Evolutionary conservation across 2,113 vertebrate species (phyloP), one percentile per base, ranked within the genome.

Genomic region (Pachypanchax playfairii): DNA sequence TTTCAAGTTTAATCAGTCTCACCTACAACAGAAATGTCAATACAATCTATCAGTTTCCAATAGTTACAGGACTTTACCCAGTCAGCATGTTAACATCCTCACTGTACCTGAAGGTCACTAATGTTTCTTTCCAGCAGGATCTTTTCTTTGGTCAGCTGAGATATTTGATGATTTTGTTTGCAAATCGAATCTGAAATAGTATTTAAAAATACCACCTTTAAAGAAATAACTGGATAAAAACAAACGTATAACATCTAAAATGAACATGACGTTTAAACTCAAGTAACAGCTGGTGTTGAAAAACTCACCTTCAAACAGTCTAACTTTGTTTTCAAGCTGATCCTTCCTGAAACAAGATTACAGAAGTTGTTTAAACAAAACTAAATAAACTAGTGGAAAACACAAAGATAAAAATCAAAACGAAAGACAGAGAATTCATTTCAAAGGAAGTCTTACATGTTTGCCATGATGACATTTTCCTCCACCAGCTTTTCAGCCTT

Each of bases 261-360:
- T 14, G 9, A 54, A 42, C 25, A 46, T 11, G 3, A 39, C 11
- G 22, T 2, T 52, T 36, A 1, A 48, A 6, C 4, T 18, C 21
- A 29, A 29, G 3, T 10, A 1, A 0, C 7, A n/a, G n/a, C n/a
- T n/a, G n/a, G n/a, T n/a, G n/a, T n/a, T 59, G 31, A 7, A 70
- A 25, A 65, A 74, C 82, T 84, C 86, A 98, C 97, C 95, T 94
- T 99, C 93, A 22, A 96, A 88, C 58, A 88, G 90, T 74, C 89
- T 89, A 47, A 96, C 91, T 84, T 95, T 94, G 38, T 81, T 92
- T 90, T 97, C 94, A 31, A 98, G 88, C 62, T 89, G 93, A 81
- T 93, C 92, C 66, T 94, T 96, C 74, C 97, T 99, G 3, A 64
- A 47, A 55, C 41, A 46, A 17, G 17, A 48, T 13, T 4, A n/a